A percentile compares a stretch with the other conserved stretches of the same genome.
Conservation (phyloP, 2,888 invertebrate species). For the Trachelus stipa region DNA sequence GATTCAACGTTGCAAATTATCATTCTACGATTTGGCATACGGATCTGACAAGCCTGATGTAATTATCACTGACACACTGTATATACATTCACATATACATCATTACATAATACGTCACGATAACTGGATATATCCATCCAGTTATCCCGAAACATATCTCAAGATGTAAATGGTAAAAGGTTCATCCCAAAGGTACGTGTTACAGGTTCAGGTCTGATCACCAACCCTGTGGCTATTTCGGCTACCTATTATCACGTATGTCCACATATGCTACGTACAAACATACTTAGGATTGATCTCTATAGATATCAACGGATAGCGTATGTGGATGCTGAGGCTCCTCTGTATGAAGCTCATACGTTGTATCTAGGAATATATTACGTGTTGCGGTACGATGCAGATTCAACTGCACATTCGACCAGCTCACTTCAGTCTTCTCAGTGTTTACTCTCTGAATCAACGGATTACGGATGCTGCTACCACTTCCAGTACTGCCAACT, state of each 20-base stretch:
- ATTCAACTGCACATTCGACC: slow-evolving; percentile 25
- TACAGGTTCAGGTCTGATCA: not conserved
- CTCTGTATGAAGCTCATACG: not conserved
- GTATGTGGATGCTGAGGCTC: too few relatives aligned
- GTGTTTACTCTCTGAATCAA: slow-evolving; percentile 59
- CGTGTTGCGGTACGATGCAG: slow-evolving; percentile 31
- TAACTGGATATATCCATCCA: too few relatives aligned
- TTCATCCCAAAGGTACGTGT: not conserved
- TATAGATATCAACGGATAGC: too few relatives aligned
- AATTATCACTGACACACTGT: not conserved
- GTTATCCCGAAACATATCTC: too few relatives aligned
- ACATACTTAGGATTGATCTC: too few relatives aligned
- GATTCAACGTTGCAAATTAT: not conserved
- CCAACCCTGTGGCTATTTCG: slow-evolving; percentile 25
- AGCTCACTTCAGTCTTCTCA: slow-evolving; percentile 36
- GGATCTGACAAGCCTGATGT: not conserved
- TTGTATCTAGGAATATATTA: slow-evolving; percentile 38
- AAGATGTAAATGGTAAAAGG: too few relatives aligned
- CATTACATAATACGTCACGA: not conserved
- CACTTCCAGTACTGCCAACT: slow-evolving; percentile 30
- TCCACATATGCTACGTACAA: too few relatives aligned
- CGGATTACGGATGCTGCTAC: slow-evolving; percentile 51
- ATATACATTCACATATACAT: not conserved
- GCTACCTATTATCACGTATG: slow-evolving; percentile 24
- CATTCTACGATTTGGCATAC: too few relatives aligned